These are phyloP conservation scores for Apis laboriosa DNA, from an alignment of 1,140 invertebrate species.

Conservation along the genomic window DNA sequence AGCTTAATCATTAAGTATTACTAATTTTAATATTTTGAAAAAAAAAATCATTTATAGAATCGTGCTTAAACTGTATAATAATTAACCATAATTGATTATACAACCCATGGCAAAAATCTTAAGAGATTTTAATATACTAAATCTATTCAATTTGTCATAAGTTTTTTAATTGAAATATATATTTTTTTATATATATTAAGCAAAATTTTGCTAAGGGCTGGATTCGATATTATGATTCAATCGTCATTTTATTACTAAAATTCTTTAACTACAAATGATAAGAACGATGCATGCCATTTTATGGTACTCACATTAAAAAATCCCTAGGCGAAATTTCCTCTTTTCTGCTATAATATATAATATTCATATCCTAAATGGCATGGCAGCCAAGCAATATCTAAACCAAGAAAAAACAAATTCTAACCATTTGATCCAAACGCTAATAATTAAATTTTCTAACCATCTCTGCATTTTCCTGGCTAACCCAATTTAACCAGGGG, in stretches of 20 bases:
- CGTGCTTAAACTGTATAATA: background rate
- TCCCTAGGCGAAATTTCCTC: background rate
- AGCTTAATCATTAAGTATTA: too few species aligned
- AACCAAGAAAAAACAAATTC: background rate
- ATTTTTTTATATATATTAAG: background rate
- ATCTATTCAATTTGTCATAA: too few species aligned
- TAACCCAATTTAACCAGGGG: slow-evolving; percentile 83
- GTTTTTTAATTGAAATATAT: background rate
- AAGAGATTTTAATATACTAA: background rate
- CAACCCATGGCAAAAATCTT: background rate
- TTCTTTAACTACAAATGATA: background rate
- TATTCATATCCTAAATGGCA: slow-evolving; percentile 18
- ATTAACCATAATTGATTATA: background rate
- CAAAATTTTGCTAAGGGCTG: background rate
- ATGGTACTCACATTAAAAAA: background rate
- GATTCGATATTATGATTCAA: background rate
- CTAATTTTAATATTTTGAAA: background rate
- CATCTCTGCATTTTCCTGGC: slow-evolving; percentile 59
- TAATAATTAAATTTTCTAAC: slow-evolving; percentile 59
- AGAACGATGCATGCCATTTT: background rate
- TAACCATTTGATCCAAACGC: background rate
- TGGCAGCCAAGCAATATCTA: background rate
- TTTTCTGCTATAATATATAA: background rate
- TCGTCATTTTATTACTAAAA: background rate
- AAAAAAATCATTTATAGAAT: background rate